Conservation (phyloP, 2,797 vertebrate species). For the Leucoraja ocellata region DNA sequence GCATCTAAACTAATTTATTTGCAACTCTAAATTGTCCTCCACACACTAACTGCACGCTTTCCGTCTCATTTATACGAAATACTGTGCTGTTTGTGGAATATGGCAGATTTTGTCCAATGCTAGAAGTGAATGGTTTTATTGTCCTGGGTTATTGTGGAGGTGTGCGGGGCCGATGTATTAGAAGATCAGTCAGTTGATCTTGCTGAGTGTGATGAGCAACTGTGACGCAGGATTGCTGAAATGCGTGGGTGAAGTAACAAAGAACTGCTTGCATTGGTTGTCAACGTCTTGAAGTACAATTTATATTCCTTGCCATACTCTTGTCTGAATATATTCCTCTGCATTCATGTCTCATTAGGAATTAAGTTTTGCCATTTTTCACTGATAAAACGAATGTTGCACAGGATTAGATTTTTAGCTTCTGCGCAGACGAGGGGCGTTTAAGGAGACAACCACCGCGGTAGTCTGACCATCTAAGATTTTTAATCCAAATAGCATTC, state of each 20-base stretch:
- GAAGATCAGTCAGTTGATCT: slow-evolving; percentile 17
- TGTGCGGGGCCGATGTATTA: slow-evolving; percentile 1
- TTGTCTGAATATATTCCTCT: not conserved
- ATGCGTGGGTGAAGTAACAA: slow-evolving; percentile 33
- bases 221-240: slow-evolving; percentile 31
- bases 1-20: too few relatives aligned
- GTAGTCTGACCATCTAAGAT: too few relatives aligned
- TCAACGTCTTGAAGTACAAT: slow-evolving; percentile 12
- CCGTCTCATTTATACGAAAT: not conserved
- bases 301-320: not conserved
- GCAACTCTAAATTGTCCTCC: not conserved
- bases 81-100: not conserved
- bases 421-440: not conserved
- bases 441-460: not conserved
- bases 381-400: not conserved
- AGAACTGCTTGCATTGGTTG: not conserved
- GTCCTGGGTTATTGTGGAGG: not conserved
- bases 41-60: not conserved
- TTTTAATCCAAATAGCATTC: not conserved
- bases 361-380: slow-evolving; percentile 7
- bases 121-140: not conserved
- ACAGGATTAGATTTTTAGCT: not conserved
- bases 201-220: not conserved
- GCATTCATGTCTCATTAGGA: not conserved
- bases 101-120: slow-evolving; percentile 14